phyloP scores from a whole-genome alignment of 2,888 invertebrate species.

The Sympetrum striolatum region DNA sequence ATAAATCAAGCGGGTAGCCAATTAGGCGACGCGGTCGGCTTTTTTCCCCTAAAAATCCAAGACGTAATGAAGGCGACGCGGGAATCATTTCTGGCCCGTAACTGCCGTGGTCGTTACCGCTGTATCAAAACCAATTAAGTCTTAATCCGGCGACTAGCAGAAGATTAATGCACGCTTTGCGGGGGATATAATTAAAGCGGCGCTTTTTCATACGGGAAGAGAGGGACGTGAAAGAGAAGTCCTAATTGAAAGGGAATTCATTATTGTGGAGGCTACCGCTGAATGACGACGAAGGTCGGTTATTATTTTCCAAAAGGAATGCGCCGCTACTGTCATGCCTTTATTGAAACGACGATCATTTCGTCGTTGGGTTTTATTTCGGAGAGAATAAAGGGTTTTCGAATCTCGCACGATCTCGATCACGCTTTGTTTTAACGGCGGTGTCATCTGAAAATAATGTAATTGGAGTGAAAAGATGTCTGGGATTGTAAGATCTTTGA shows the following conservation, averaged over 20 bases:
- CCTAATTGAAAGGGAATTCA: background rate
- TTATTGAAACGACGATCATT: no score
- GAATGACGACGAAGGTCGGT: background rate
- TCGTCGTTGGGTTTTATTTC: no score
- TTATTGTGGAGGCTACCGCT: background rate
- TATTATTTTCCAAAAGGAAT: background rate
- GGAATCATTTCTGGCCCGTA: background rate
- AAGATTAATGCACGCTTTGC: slow-evolving; percentile 17
- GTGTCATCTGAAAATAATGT: no score
- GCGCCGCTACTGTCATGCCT: no score
- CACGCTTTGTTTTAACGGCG: no score
- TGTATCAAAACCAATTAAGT: slow-evolving; percentile 36
- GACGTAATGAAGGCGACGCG: background rate
- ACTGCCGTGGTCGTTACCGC: slow-evolving; percentile 9
- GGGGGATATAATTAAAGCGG: slow-evolving; percentile 21
- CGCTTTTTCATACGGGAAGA: background rate
- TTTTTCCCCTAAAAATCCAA: background rate
- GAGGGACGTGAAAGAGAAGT: background rate
- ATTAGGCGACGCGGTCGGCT: slow-evolving; percentile 14
- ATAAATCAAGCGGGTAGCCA: slow-evolving; percentile 34
- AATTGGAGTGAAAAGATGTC: no score
- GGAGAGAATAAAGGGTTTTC: no score
- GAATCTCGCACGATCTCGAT: no score
- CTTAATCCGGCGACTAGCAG: slow-evolving; percentile 15
- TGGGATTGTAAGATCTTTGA: no score